Percentiles rank a stretch among this genome's conserved stretches.
Conservation (phyloP, 2,113 vertebrate genomes). For the Balaeniceps rex region DNA sequence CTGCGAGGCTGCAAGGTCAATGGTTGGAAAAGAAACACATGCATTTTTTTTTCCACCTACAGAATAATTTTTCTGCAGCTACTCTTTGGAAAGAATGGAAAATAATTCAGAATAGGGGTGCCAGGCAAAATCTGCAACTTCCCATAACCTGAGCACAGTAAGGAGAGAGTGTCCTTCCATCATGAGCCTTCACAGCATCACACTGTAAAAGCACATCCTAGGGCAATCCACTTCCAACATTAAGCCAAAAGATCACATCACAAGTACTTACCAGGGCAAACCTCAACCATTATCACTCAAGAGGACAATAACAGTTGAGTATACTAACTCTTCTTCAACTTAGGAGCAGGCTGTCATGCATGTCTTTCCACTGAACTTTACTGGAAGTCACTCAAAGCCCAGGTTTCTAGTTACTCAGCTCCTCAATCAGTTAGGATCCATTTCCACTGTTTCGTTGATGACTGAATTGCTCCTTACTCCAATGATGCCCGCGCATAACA, state of each 20-base stretch:
- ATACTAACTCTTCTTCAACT: background rate
- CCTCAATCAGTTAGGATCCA: background rate
- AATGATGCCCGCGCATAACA: fast-evolving
- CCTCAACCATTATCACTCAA: background rate
- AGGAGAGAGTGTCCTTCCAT: background rate
- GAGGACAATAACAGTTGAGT: background rate
- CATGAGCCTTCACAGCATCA: background rate
- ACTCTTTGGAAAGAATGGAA: background rate
- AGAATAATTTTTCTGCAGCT: background rate
- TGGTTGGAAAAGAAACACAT: background rate
- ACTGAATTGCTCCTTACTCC: background rate
- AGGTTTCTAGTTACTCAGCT: background rate
- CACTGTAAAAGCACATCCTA: background rate
- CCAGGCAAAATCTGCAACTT: background rate
- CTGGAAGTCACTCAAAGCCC: background rate
- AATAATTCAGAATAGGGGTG: background rate
- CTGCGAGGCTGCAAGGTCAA: background rate
- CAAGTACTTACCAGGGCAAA: background rate
- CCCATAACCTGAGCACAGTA: background rate
- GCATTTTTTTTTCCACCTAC: background rate
- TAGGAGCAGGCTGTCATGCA: background rate
- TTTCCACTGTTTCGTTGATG: background rate
- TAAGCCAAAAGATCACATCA: background rate
- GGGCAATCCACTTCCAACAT: background rate
- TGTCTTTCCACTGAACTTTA: background rate